Conservation (phyloP, 2,888 invertebrate species). For the Epirrhoe tristata region DNA sequence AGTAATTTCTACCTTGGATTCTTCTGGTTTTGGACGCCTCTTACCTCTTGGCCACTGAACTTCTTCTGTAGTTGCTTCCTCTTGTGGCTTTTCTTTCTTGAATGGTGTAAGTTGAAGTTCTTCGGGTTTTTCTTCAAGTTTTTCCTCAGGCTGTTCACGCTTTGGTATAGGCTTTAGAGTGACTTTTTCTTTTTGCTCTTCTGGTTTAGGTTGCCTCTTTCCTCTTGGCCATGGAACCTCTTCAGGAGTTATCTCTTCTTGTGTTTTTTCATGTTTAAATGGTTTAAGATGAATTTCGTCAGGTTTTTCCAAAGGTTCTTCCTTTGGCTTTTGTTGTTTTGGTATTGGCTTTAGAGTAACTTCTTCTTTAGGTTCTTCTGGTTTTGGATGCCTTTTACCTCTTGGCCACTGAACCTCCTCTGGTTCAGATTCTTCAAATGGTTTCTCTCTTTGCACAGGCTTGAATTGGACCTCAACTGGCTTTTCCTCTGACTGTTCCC, state of each 20-base stretch:
- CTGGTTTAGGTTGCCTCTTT: slow-evolving; percentile 28
- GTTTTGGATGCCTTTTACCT: slow-evolving; percentile 49
- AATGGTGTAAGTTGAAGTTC: slow-evolving; percentile 59
- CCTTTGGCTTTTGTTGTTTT: slow-evolving; percentile 50
- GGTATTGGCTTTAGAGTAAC: slow-evolving; percentile 59
- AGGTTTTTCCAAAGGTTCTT: slow-evolving; percentile 37
- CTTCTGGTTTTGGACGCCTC: slow-evolving; percentile 55
- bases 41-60: slow-evolving; percentile 59
- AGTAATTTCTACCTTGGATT: slow-evolving; percentile 49
- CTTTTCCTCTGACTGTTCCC: slow-evolving; percentile 54
- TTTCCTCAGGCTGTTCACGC: slow-evolving; percentile 53
- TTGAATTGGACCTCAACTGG: slow-evolving; percentile 56
- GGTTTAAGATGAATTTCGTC: slow-evolving; percentile 3
- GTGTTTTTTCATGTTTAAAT: neutral
- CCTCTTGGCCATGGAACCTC: slow-evolving; percentile 18
- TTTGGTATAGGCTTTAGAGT: slow-evolving; percentile 44
- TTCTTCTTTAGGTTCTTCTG: slow-evolving; percentile 55
- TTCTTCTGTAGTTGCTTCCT: slow-evolving; percentile 45
- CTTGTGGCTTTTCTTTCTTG: slow-evolving; percentile 51
- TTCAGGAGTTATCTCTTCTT: slow-evolving; percentile 11
- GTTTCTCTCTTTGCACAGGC: slow-evolving; percentile 47
- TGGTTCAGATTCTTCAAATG: slow-evolving; percentile 59
- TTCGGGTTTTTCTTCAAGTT: slow-evolving; percentile 73
- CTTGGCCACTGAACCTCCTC: slow-evolving; percentile 41
- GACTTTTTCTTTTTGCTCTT: slow-evolving; percentile 58